Evolutionary conservation across 1,140 invertebrate species (phyloP).

Genomic region (Cardiocondyla obscurior): DNA sequence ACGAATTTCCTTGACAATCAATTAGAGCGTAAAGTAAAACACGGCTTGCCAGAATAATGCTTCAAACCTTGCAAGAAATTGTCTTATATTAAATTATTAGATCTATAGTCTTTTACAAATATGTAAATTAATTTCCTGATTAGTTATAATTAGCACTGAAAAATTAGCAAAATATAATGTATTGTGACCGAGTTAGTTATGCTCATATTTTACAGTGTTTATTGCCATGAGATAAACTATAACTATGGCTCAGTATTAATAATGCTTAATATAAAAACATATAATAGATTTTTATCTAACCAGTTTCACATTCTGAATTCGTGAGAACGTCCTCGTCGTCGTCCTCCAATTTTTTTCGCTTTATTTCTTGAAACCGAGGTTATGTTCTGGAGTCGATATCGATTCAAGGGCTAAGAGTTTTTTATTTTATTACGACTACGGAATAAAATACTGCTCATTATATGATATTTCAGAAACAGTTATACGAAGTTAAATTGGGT

Average conservation of each 20-base stretch:
- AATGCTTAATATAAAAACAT: neutral
- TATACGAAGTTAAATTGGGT: neutral
- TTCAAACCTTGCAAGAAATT: neutral
- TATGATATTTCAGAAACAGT: neutral
- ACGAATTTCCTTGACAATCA: neutral
- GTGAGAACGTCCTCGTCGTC: constrained; percentile 50
- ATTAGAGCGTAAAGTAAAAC: neutral
- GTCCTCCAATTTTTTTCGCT: constrained; percentile 38
- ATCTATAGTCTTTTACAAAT: neutral
- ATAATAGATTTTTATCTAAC: neutral
- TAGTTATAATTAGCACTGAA: neutral
- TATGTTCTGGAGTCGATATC: constrained; percentile 15
- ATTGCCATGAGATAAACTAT: neutral
- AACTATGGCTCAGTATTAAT: constrained; percentile 41
- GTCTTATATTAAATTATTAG: neutral
- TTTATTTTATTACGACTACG: constrained; percentile 5
- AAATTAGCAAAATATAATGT: neutral
- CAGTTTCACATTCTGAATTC: constrained; percentile 49
- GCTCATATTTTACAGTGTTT: constrained; percentile 16
- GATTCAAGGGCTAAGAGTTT: constrained; percentile 57
- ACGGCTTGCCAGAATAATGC: neutral
- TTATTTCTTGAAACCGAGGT: neutral
- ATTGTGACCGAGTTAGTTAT: neutral
- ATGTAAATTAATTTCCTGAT: neutral
- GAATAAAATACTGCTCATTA: constrained; percentile 50